A percentile compares a stretch with the other conserved stretches of the same genome.
phyloP scores from a whole-genome alignment of 2,888 invertebrate genomes.

The Ormyrus pomaceus region DNA sequence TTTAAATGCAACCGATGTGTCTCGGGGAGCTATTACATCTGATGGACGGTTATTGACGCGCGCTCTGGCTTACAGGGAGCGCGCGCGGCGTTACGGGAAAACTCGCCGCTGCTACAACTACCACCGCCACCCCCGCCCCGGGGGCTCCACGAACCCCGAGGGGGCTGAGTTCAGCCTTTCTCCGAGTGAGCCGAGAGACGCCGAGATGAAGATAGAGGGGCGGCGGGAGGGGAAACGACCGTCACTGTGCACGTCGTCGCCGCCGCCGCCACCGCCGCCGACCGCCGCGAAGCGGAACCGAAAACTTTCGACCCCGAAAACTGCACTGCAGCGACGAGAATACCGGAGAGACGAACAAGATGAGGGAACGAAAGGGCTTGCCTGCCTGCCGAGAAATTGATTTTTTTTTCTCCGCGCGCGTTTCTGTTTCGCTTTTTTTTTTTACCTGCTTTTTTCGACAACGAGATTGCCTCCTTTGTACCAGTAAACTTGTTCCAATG shows the following conservation, averaged over 20 bases:
- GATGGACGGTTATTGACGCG: slow-evolving; percentile 76
- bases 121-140: slow-evolving; percentile 42
- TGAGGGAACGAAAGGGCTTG: slow-evolving; percentile 6
- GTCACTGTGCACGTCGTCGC: slow-evolving; percentile 47
- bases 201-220: slow-evolving; percentile 56
- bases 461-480: slow-evolving; percentile 25
- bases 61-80: slow-evolving; percentile 60
- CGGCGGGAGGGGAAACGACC: slow-evolving; percentile 30
- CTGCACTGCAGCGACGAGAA: slow-evolving; percentile 50
- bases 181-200: slow-evolving; percentile 41
- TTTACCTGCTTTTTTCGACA: slow-evolving; percentile 2
- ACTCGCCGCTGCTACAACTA: slow-evolving; percentile 34
- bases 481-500: background rate
- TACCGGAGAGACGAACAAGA: slow-evolving; percentile 26
- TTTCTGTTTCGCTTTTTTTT: slow-evolving; percentile 20
- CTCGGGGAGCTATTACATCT: slow-evolving; percentile 76
- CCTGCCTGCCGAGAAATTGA: slow-evolving; percentile 18
- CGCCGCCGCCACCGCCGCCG: background rate
- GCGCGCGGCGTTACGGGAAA: slow-evolving; percentile 48
- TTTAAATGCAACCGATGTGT: slow-evolving; percentile 77
- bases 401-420: slow-evolving; percentile 26
- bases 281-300: slow-evolving; percentile 50
- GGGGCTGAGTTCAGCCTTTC: slow-evolving; percentile 62
- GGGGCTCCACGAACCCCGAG: slow-evolving; percentile 56
- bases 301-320: slow-evolving; percentile 50